Evolutionary conservation across 2,797 vertebrate species (phyloP), one percentile per base, ranked within the genome.

Genomic region (Chelidonichthys spinosus): DNA sequence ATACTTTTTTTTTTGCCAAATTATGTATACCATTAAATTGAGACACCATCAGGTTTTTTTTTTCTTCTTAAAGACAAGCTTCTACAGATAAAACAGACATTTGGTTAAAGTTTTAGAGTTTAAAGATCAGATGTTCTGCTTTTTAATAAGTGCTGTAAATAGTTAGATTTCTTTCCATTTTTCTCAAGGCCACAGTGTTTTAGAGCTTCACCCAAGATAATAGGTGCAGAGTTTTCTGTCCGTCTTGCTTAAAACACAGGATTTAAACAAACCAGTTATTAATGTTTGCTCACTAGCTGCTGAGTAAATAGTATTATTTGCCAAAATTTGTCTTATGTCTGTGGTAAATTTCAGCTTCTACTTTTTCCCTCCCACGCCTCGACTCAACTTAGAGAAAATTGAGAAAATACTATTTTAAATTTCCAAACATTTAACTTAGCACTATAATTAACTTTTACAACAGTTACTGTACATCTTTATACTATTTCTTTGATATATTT

Each of bases 221-320:
- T 18, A 56, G 39, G 40, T 44, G 43, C 42, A 71, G 47, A 42
- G 10, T 70, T 78, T 81, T 59, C 40, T 72, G 64, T 64, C 43
- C 15, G n/a, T 78, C 44, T 64, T 4, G 47, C 43, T 59, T 50
- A 66, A 75, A 82, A 11, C 47, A 63, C 3, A 56, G 5, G 50
- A 61, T 82, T 85, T 72, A 25, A 58, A 67, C 50, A 76, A 71
- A 72, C 8, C 63, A 40, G 42, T 39, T 63, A 59, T 43, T 69
- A 54, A 76, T 52, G 46, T 82, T 80, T 79, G 43, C 62, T 66
- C 63, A 53, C 46, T 44, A 73, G 67, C 74, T 74, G n/a, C 65
- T 76, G 58, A 53, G 64, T 69, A 70, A 83, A 85, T 53, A 77
- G 25, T 33, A 46, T 59, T 62, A 13, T 86, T 69, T 86, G 44